These are phyloP conservation scores for Buphagus erythrorhynchus DNA, from an alignment of 2,797 vertebrate genomes.

Conservation along the genomic window DNA sequence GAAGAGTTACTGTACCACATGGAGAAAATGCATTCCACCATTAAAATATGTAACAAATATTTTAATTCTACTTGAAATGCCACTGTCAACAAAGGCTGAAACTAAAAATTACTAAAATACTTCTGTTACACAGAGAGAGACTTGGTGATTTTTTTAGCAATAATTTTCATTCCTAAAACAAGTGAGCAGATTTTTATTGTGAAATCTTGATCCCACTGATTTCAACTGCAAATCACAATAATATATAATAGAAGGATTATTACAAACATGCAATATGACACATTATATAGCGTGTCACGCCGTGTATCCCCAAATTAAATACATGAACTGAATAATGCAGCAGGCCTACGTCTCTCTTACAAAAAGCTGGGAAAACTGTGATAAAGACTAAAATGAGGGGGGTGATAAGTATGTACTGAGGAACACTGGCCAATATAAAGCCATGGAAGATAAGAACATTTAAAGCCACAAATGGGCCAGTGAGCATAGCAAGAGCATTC, in stretches of 20 bases:
- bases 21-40: not conserved
- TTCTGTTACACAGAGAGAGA: not conserved
- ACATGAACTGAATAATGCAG: not conserved
- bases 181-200: not conserved
- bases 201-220: not conserved
- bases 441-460: not conserved
- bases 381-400: not conserved
- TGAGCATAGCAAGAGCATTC: not conserved
- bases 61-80: not conserved
- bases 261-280: not conserved
- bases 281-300: not conserved
- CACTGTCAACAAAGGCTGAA: not conserved
- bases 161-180: not conserved
- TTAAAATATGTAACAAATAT: not conserved
- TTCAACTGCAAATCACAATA: not conserved
- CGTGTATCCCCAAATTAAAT: not conserved
- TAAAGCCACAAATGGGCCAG: not conserved
- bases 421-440: not conserved
- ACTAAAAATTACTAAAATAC: not conserved
- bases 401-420: not conserved
- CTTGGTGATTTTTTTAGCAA: not conserved
- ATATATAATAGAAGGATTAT: not conserved
- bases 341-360: fast-evolving
- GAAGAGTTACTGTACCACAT: not conserved
- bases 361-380: not conserved